Evolutionary conservation across 2,888 invertebrate species (phyloP), one percentile per base, ranked within the genome.

Genomic region (Bellardia pandia): DNA sequence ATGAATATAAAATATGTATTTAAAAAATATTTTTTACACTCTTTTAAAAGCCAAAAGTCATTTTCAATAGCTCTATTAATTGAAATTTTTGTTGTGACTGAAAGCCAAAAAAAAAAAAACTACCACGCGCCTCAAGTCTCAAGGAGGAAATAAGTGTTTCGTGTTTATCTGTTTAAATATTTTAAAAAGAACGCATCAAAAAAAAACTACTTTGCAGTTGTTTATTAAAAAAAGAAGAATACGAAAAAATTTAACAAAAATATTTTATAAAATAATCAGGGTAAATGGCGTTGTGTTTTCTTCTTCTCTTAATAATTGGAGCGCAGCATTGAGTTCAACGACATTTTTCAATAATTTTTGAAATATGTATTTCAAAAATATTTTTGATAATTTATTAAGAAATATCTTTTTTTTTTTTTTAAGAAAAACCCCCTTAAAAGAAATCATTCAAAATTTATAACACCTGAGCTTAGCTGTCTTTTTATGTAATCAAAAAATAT

Each of bases 141-240:
- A 86, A 86, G 86, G 86, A 86, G 76, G 83, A 86, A 84, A 84
- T 72, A 83, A 76, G 79, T 84, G 76, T 76, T 79, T 66, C n/a
- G n/a, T 7, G 53, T 53, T n/a, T 53, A 16, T 53, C n/a, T 45
- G 14, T 53, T 74, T 16, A 69, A 42, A 53, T 45, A 62, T 5
- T 37, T 3, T 68, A 66, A 37, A 11, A 45, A 58, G 23, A 23
- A 23, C 23, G 23, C 13, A 48, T 40, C 53, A 64, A 81, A 40
- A 4, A 83, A 40, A 37, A 4, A 74, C 45, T 56, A 30, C 16
- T 77, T 76, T 82, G 40, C 60, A 42, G n/a, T 48, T 56, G 53
- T n/a, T n/a, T 40, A 58, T 45, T 48, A 66, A 66, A 58, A 75
- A 75, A 58, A 9, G 9, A 33, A 45, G 42, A 48, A 45, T 45